phyloP scores from a whole-genome alignment of 1,140 invertebrate species.

The Penaeus chinensis region DNA sequence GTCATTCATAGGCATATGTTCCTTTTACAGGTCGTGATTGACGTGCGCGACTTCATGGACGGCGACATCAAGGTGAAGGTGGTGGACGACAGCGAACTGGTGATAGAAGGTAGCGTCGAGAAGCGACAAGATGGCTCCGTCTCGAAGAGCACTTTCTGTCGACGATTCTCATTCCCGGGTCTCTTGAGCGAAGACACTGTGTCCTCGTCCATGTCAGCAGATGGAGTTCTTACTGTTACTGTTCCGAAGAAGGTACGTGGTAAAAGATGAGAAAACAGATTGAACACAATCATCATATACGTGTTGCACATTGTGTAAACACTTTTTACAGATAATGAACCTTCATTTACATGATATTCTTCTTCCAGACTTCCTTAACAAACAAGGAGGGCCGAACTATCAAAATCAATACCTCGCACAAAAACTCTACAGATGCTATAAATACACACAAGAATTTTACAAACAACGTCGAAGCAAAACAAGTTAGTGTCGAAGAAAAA shows the following conservation, averaged over 20 bases:
- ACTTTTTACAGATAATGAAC: too few species aligned
- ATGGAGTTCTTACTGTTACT: conserved; percentile 57
- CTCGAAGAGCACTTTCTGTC: conserved; percentile 53
- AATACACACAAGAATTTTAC: background rate
- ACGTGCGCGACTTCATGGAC: conserved; percentile 58
- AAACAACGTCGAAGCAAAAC: background rate
- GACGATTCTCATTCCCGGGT: conserved; percentile 54
- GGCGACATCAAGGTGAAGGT: conserved; percentile 60
- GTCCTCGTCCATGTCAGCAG: conserved; percentile 56
- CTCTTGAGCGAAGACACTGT: conserved; percentile 44
- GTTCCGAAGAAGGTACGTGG: conserved; percentile 50
- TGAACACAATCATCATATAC: background rate
- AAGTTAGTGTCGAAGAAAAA: background rate
- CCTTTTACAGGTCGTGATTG: conserved; percentile 52
- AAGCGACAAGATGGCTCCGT: conserved; percentile 34
- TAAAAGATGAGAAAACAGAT: background rate
- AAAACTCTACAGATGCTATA: background rate
- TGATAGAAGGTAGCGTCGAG: conserved; percentile 60
- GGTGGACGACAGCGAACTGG: conserved; percentile 57
- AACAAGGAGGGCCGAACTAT: background rate
- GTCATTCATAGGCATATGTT: background rate
- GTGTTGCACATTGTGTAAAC: background rate
- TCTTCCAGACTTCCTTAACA: background rate
- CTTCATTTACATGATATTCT: too few species aligned
- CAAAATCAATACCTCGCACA: background rate